Evolutionary conservation across 1,140 invertebrate species (phyloP).

Genomic region (Carcinoscorpius rotundicauda): DNA sequence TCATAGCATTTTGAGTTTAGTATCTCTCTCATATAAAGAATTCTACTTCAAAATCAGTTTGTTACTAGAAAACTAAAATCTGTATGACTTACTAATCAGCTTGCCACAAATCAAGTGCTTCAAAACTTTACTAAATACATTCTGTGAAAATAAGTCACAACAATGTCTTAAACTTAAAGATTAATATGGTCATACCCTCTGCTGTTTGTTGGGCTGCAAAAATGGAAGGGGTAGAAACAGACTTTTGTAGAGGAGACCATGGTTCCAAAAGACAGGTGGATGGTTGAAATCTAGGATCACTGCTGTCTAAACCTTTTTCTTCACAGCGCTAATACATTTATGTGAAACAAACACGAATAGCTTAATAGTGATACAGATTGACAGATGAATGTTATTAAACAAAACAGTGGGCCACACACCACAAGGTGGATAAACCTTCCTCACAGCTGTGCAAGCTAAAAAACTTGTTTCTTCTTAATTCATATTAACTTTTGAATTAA

Average conservation of each 20-base stretch:
- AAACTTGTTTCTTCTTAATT: background rate
- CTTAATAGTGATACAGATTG: constrained; percentile 2
- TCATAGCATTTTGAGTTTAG: too few species aligned
- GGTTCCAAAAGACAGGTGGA: constrained; percentile 43
- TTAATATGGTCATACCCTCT: constrained; percentile 18
- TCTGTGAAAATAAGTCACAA: too few species aligned
- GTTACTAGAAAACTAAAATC: constrained; percentile 18
- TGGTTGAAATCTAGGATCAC: constrained; percentile 8
- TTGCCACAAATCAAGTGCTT: constrained; percentile 25
- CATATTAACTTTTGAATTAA: too few species aligned
- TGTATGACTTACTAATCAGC: constrained; percentile 32
- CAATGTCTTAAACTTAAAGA: too few species aligned
- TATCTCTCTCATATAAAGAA: too few species aligned
- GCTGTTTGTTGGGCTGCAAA: constrained; percentile 49
- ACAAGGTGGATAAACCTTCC: constrained; percentile 61
- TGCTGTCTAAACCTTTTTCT: constrained; percentile 6
- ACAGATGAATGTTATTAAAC: constrained; percentile 29
- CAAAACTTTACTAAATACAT: too few species aligned
- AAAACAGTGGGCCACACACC: constrained; percentile 70
- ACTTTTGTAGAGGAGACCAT: constrained; percentile 72
- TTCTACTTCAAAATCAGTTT: too few species aligned
- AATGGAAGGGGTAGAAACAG: constrained; percentile 77
- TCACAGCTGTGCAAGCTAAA: constrained; percentile 38
- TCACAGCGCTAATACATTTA: constrained; percentile 11
- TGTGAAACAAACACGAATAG: background rate